These are phyloP conservation scores for Neodiprion lecontei DNA, from an alignment of 1,140 invertebrate species.

Conservation along the genomic window DNA sequence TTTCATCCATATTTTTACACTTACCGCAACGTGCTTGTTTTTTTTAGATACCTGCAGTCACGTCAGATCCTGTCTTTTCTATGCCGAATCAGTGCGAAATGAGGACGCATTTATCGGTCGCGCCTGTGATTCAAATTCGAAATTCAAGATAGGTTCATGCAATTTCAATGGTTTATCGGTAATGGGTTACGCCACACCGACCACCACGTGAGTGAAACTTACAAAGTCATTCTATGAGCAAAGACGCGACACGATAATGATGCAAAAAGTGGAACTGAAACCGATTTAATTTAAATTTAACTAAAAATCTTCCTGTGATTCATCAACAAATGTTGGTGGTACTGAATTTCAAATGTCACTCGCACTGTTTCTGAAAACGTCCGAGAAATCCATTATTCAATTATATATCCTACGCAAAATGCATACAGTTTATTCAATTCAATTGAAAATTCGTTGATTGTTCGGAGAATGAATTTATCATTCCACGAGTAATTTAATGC, in stretches of 20 bases:
- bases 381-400: too few species aligned
- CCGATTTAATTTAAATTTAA: too few species aligned
- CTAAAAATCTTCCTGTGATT: too few species aligned
- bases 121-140: slow-evolving; percentile 36
- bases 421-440: too few species aligned
- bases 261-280: slow-evolving; percentile 37
- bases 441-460: too few species aligned
- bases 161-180: slow-evolving; percentile 19
- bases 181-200: slow-evolving; percentile 40
- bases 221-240: too few species aligned
- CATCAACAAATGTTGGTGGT: too few species aligned
- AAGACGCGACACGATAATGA: not conserved
- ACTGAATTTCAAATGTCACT: too few species aligned
- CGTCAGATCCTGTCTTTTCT: slow-evolving; percentile 67
- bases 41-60: slow-evolving; percentile 71
- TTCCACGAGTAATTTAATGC: too few species aligned
- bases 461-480: too few species aligned
- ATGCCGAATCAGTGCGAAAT: slow-evolving; percentile 64
- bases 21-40: not conserved
- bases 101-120: slow-evolving; percentile 50
- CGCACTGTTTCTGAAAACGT: too few species aligned
- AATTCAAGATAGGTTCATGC: slow-evolving; percentile 19
- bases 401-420: too few species aligned
- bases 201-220: slow-evolving; percentile 27
- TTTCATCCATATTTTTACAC: not conserved